Percentiles rank a stretch among this genome's conserved stretches.
Evolutionary conservation across 2,113 vertebrate genomes (phyloP).

Genomic region (Paratilapia polleni): DNA sequence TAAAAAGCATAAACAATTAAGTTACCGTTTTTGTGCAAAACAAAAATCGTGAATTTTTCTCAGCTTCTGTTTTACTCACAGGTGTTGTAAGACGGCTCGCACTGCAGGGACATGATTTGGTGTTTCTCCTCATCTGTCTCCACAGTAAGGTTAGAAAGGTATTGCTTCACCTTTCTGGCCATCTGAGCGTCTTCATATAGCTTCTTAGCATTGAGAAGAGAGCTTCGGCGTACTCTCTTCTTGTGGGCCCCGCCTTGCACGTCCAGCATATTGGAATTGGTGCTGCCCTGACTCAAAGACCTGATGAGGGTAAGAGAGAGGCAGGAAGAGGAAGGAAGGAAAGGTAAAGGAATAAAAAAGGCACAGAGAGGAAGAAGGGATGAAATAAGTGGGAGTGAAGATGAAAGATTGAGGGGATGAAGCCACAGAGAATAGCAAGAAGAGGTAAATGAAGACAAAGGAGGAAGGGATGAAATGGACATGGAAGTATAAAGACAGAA

Average conservation of each 20-base stretch:
- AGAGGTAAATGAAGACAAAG: not conserved
- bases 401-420: not conserved
- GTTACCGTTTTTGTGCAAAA: no score
- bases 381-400: not conserved
- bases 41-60: not conserved
- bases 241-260: slow-evolving; percentile 92
- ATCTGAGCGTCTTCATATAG: slow-evolving; percentile 98
- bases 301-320: slow-evolving; percentile 62
- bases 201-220: slow-evolving; percentile 95
- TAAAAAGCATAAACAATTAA: not conserved
- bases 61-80: slow-evolving; percentile 79
- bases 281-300: slow-evolving; percentile 97
- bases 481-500: not conserved
- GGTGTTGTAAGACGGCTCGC: slow-evolving; percentile 93
- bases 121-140: slow-evolving; percentile 94
- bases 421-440: not conserved
- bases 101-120: slow-evolving; percentile 92
- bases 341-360: not conserved
- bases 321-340: not conserved
- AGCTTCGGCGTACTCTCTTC: slow-evolving; percentile 93
- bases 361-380: not conserved
- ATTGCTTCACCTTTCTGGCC: slow-evolving; percentile 96
- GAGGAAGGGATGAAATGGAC: not conserved
- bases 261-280: slow-evolving; percentile 95
- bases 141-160: slow-evolving; percentile 90